Evolutionary conservation across 2,888 invertebrate species (phyloP).

Genomic region (Myopa tessellatipennis): DNA sequence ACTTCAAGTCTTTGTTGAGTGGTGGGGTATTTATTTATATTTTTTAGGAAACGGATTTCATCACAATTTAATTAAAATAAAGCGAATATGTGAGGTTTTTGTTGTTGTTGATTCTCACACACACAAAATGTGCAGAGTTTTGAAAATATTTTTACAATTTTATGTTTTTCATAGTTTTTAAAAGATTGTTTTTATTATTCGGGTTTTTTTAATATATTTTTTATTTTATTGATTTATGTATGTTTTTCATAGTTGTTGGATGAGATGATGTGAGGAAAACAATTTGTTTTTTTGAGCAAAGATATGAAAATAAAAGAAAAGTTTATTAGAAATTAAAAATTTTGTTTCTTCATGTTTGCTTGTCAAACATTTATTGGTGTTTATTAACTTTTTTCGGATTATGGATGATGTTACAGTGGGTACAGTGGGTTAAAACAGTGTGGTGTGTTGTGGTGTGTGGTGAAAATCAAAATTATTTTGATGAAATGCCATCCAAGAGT

Average conservation of each 20-base stretch:
- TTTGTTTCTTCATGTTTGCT: slow-evolving; percentile 3
- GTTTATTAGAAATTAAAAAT: slow-evolving; percentile 14
- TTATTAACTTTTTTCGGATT: neutral
- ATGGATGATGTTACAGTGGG: too few species aligned
- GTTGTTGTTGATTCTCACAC: neutral
- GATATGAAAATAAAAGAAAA: slow-evolving; percentile 36
- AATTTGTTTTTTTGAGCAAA: neutral
- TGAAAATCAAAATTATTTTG: slow-evolving; percentile 9
- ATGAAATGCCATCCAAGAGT: neutral
- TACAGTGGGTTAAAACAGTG: slow-evolving; percentile 17
- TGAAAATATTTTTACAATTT: neutral
- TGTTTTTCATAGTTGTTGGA: too few species aligned
- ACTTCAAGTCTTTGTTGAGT: slow-evolving; percentile 58
- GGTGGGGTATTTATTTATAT: neutral
- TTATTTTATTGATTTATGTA: too few species aligned
- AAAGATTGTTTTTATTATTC: slow-evolving; percentile 7
- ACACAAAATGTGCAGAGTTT: neutral
- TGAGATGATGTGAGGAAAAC: slow-evolving; percentile 2
- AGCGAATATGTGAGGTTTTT: too few species aligned
- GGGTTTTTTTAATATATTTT: too few species aligned
- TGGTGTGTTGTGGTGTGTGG: neutral
- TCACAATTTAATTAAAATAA: too few species aligned
- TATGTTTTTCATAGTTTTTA: slow-evolving; percentile 14
- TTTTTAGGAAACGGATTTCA: too few species aligned
- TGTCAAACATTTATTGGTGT: neutral